phyloP scores from a whole-genome alignment of 2,888 invertebrate genomes.

The Schizotus pectinicornis region DNA sequence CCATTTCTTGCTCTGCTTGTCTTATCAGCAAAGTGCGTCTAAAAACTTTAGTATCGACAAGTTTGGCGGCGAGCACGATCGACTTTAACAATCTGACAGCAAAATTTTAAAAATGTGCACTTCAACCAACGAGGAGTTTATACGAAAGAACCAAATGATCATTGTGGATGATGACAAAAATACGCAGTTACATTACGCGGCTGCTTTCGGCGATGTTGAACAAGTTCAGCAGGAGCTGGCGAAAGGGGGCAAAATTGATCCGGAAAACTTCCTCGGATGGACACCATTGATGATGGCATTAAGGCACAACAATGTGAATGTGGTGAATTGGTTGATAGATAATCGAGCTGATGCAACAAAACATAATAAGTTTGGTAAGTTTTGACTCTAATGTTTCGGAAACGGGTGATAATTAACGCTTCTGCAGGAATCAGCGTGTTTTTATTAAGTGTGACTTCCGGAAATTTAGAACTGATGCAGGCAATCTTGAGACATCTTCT shows the following conservation, averaged over 20 bases:
- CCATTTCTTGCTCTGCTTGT: too few relatives aligned
- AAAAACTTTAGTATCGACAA: too few relatives aligned
- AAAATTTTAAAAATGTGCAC: too few relatives aligned
- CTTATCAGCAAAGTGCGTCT: too few relatives aligned
- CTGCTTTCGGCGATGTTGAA: conserved; percentile 43
- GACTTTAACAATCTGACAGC: too few relatives aligned
- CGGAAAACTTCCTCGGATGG: conserved; percentile 54
- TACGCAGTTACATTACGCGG: conserved; percentile 49
- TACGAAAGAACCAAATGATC: conserved; percentile 28
- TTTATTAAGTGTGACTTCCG: conserved; percentile 48
- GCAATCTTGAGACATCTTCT: conserved; percentile 50
- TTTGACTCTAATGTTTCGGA: neutral
- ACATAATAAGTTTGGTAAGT: conserved; percentile 51
- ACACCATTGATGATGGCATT: conserved; percentile 57
- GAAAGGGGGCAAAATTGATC: conserved; percentile 41
- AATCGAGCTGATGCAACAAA: conserved; percentile 51
- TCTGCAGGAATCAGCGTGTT: conserved; percentile 51
- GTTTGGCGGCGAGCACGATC: too few relatives aligned
- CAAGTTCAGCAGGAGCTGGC: conserved; percentile 29
- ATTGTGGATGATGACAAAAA: conserved; percentile 51
- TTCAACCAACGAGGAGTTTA: conserved; percentile 20
- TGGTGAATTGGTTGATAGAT: conserved; percentile 46
- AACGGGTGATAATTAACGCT: neutral
- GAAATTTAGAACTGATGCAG: conserved; percentile 47
- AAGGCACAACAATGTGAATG: conserved; percentile 46